Evolutionary conservation across 1,140 invertebrate species (phyloP).

Genomic region (Rhizoglyphus robini): DNA sequence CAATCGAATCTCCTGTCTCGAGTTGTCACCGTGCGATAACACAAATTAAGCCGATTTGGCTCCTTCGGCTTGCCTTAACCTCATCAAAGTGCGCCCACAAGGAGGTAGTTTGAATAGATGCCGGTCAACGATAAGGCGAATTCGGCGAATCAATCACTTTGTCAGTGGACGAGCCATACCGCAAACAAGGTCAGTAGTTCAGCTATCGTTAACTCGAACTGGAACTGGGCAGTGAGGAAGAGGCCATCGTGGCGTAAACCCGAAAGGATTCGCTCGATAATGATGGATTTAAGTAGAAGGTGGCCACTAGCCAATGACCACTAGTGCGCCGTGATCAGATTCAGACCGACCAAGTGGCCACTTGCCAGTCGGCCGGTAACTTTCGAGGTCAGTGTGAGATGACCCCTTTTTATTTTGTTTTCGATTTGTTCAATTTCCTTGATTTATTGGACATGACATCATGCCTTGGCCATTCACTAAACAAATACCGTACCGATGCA

Average conservation of each 20-base stretch:
- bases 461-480: background rate
- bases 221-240: background rate
- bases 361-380: background rate
- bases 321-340: background rate
- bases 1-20: too few relatives aligned
- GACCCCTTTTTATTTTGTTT: background rate
- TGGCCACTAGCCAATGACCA: background rate
- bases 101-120: too few relatives aligned
- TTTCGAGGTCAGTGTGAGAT: constrained; percentile 2
- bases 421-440: constrained; percentile 11
- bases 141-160: background rate
- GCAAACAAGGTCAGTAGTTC: constrained; percentile 9
- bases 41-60: too few relatives aligned
- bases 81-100: too few relatives aligned
- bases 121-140: too few relatives aligned
- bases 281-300: background rate
- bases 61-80: too few relatives aligned
- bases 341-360: background rate
- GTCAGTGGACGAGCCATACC: background rate
- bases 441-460: constrained; percentile 6
- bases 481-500: too few relatives aligned
- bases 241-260: background rate
- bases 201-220: background rate
- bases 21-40: too few relatives aligned
- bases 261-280: constrained; percentile 12